Conservation (phyloP, 2,797 vertebrate species). For the Babyrousa celebensis region DNA sequence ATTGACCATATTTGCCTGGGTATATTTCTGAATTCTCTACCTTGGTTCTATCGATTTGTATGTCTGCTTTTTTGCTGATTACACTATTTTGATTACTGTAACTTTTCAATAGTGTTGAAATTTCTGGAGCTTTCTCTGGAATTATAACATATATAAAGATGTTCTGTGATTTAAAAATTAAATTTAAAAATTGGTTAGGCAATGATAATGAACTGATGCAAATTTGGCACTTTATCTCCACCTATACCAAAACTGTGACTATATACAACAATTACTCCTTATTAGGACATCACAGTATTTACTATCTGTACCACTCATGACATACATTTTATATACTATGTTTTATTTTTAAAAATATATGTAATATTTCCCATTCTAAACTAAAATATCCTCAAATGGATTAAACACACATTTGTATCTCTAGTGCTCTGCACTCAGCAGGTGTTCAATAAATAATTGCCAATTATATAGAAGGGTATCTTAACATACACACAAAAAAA, state of each 20-base stretch:
- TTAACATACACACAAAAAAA: background rate
- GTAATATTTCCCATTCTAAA: background rate
- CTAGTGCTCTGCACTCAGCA: background rate
- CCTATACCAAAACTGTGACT: background rate
- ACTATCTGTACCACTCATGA: background rate
- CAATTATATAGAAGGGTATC: background rate
- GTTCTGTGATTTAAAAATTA: conserved; percentile 22
- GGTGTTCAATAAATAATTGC: background rate
- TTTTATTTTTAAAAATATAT: background rate
- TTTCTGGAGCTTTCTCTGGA: background rate
- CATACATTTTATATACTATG: background rate
- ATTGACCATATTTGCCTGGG: background rate
- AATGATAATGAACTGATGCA: background rate
- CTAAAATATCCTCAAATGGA: background rate
- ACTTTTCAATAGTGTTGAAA: conserved; percentile 29
- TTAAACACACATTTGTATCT: background rate
- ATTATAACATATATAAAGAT: background rate
- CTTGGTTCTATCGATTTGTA: background rate
- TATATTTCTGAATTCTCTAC: background rate
- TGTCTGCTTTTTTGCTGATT: background rate
- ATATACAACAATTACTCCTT: background rate
- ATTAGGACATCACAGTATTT: background rate
- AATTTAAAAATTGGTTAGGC: background rate
- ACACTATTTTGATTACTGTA: background rate
- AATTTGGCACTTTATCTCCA: background rate